Conservation (phyloP, 2,888 invertebrate genomes). For the Panzeria rudis region DNA sequence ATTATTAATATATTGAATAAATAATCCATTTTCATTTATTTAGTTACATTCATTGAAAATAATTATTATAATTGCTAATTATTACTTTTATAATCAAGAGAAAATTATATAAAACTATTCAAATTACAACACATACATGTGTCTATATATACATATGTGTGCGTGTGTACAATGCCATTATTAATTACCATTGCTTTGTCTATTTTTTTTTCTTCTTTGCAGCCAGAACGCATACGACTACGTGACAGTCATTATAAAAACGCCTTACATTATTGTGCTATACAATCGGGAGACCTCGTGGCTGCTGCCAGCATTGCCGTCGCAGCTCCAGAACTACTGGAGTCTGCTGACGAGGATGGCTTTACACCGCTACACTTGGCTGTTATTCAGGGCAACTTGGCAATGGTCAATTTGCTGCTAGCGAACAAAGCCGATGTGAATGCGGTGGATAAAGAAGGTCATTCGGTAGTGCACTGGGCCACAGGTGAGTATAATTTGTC, state of each 20-base stretch:
- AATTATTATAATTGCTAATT: constrained; percentile 16
- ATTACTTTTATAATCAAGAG: constrained; percentile 22
- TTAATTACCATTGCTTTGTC: background rate
- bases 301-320: constrained; percentile 91
- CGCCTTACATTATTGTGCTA: constrained; percentile 96
- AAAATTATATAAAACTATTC: background rate
- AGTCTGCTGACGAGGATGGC: constrained; percentile 95
- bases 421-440: constrained; percentile 95
- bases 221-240: constrained; percentile 87
- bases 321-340: constrained; percentile 93
- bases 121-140: background rate
- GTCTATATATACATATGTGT: background rate
- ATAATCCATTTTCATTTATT: background rate
- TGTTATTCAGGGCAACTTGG: constrained; percentile 95
- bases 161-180: background rate
- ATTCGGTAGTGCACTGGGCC: constrained; percentile 99
- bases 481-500: constrained; percentile 87
- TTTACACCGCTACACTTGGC: constrained; percentile 97
- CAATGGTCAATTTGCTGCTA: constrained; percentile 92
- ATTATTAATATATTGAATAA: constrained; percentile 19
- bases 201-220: constrained; percentile 22
- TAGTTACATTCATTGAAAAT: constrained; percentile 40
- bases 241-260: constrained; percentile 93
- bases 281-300: constrained; percentile 84
- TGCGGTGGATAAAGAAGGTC: constrained; percentile 96